These are phyloP conservation scores for Anolis carolinensis DNA, from an alignment of 2,113 vertebrate species.

Conservation along the genomic window DNA sequence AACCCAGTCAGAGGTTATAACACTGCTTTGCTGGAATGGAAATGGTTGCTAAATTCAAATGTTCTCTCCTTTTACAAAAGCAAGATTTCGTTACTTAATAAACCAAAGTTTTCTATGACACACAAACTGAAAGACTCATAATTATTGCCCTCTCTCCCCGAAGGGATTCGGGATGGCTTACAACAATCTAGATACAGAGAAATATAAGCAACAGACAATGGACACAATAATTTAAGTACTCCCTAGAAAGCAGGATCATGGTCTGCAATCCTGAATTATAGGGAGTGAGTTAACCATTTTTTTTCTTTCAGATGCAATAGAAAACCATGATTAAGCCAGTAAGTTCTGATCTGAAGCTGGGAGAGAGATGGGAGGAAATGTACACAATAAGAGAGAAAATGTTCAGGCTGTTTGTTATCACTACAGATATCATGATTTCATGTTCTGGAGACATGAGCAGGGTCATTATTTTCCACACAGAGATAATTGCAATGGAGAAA, in stretches of 20 bases:
- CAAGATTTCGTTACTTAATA: not conserved
- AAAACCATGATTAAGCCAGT: not conserved
- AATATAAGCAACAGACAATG: no score
- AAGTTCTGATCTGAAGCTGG: not conserved
- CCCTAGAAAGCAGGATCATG: not conserved
- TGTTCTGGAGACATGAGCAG: not conserved
- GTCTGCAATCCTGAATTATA: not conserved
- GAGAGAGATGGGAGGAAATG: not conserved
- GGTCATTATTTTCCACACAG: not conserved
- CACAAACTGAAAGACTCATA: not conserved
- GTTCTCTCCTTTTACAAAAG: no score
- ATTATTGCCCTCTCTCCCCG: no score
- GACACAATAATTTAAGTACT: not conserved
- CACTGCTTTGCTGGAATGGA: not conserved
- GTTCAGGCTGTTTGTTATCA: not conserved
- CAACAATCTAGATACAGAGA: no score
- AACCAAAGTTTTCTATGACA: not conserved
- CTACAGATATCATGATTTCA: not conserved
- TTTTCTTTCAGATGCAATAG: not conserved
- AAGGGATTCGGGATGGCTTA: no score
- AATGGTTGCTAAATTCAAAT: not conserved
- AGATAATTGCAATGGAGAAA: not conserved
- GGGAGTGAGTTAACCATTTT: not conserved
- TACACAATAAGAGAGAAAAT: not conserved
- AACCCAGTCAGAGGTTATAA: not conserved